Evolutionary conservation across 1,140 invertebrate genomes (phyloP), one percentile per base, ranked within the genome.

Genomic region (Drosophila bifasciata): DNA sequence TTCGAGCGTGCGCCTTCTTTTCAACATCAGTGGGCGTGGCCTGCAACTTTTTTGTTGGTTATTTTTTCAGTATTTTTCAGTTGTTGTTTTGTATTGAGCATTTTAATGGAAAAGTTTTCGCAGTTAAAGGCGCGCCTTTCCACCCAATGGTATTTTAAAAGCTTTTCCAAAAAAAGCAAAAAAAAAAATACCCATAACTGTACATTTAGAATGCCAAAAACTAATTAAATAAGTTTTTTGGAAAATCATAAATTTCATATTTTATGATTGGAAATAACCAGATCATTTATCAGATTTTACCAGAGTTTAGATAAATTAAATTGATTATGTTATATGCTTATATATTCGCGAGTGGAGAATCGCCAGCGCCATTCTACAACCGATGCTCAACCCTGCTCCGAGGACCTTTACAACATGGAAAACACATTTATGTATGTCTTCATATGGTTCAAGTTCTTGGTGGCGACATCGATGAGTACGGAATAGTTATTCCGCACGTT

Each of bases 401-500:
- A 28, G 8, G 28, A 2, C 8, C 8, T 9, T 3, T 8, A 8
- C 28, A 9, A 28, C 28, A 28, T 2, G 8, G 28, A 28, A 28
- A 28, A 28, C 25, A 28, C 8, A 28, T 8, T 0, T 7, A 25
- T 25, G 1, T 1, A 25, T 8, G 7, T 15, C 16, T 50, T 9
- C 5, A 28, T 21, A n/a, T 15, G 13, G 91, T 99, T 98, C 88
- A 98, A 92, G 92, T 99, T 99, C 92, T 99, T 99, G 68, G 97
- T 96, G 50, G 99, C 97, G 84, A 99, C 95, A 92, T 99, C 98
- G 91, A 99, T 97, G 5, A 99, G 93, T 8, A 97, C 96, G 72
- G 97, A 98, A 91, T 99, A 99, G 88, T 98, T 96, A 92, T 99
- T 99, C 75, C 99, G 95, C 50, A 99, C 95, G 93, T 99, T 98